Evolutionary conservation across 2,113 vertebrate species (phyloP).

Genomic region (Urocitellus parryii): DNA sequence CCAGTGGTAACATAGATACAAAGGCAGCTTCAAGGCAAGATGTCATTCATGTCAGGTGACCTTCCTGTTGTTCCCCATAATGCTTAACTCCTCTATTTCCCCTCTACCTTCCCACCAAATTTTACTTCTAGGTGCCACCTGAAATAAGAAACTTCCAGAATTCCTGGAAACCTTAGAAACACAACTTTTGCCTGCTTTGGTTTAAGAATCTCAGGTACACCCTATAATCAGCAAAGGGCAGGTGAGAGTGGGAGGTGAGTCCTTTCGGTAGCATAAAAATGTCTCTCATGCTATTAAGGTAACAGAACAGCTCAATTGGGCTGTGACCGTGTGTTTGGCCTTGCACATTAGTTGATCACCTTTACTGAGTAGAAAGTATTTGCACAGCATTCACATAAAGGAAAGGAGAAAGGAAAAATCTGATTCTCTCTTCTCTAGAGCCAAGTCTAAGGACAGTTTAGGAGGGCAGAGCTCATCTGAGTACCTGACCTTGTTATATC

Average conservation of each 20-base stretch:
- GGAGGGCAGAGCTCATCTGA: rapidly evolving
- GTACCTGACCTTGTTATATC: rapidly evolving
- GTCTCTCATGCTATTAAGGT: not conserved
- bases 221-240: no score
- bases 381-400: no score
- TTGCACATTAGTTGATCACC: not conserved
- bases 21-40: not conserved
- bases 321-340: not conserved
- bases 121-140: not conserved
- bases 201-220: not conserved
- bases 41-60: not conserved
- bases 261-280: not conserved
- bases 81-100: not conserved
- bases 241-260: no score
- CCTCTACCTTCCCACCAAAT: not conserved
- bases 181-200: no score
- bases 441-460: no score
- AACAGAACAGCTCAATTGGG: not conserved
- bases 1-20: not conserved
- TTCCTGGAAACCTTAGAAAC: not conserved
- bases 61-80: rapidly evolving
- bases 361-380: not conserved
- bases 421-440: no score
- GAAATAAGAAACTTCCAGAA: not conserved
- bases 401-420: no score